Evolutionary conservation across 2,113 vertebrate species (phyloP), one percentile per base, ranked within the genome.

Genomic region (Takifugu flavidus): DNA sequence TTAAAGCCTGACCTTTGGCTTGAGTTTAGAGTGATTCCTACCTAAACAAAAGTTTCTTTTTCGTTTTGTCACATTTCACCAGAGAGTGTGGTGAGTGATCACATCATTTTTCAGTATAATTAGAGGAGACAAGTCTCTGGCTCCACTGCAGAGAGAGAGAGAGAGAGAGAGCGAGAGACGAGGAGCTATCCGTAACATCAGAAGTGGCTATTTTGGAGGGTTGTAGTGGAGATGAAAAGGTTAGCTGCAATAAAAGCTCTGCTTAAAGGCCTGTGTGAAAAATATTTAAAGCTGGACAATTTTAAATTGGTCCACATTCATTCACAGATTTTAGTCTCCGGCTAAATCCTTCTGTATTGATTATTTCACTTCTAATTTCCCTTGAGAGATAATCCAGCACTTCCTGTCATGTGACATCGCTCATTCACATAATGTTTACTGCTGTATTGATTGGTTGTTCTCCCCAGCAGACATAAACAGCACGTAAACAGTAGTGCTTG

Each of bases 141-240:
- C 72, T 75, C 73, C 67, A 77, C 75, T 74, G 83, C 71, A 71
- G 42, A 12, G 46, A 34, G 25, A 43, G 49, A 59, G 46, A 42
- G 20, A 54, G 27, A 25, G 29, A 29, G 39, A 27, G 52, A 54
- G 39, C 1, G 54, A 31, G 25, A 49, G 50, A 65, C 49, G 27
- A 64, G 31, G 66, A 61, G 68, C 79, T 79, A 84, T 82, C 78
- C 67, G 74, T 79, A 74, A 74, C 74, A 78, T 68, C 67, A 67
- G 78, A 77, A 79, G 66, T 59, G 67, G 61, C 66, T 27, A 65
- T 65, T 62, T 70, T 81, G 67, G 78, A 78, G 59, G 71, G 68
- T 82, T 79, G 74, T 57, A 56, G 86, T 86, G 57, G 64, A 75
- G 60, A 82, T 76, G 77, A 73, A 87, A 89, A 89, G 86, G 85